Evolutionary conservation across 2,888 invertebrate genomes (phyloP).

Genomic region (Standfussiana lucernea): DNA sequence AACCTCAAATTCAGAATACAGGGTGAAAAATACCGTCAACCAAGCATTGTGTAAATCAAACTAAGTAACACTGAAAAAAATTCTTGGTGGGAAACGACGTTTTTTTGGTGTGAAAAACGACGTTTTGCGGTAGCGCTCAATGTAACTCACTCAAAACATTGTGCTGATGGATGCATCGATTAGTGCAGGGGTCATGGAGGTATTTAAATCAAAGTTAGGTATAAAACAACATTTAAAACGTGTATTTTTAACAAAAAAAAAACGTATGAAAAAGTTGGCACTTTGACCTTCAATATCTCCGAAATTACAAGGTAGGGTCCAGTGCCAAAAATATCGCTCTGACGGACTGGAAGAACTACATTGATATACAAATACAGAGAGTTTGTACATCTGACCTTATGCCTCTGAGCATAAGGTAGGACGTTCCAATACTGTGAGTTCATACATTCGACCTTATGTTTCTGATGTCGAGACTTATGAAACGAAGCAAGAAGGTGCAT

Average conservation of each 20-base stretch:
- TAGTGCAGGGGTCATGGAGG: neutral
- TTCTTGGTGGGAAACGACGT: neutral
- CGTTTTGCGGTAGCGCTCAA: neutral
- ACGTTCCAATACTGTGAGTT: too few species aligned
- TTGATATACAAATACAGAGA: too few species aligned
- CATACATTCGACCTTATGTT: too few species aligned
- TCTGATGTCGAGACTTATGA: too few species aligned
- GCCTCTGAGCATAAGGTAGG: too few species aligned
- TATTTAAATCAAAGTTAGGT: neutral
- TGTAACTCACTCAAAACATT: neutral
- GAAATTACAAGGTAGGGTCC: neutral
- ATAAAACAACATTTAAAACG: too few species aligned
- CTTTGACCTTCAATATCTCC: slow-evolving; percentile 1
- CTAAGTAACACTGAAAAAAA: neutral
- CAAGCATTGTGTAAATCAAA: too few species aligned
- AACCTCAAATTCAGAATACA: too few species aligned
- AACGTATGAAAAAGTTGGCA: neutral
- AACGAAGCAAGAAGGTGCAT: too few species aligned
- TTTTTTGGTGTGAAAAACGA: neutral
- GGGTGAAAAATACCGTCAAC: too few species aligned
- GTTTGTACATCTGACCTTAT: too few species aligned
- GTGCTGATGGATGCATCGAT: neutral
- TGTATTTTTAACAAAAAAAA: neutral
- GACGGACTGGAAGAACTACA: neutral
- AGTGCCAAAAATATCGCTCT: neutral